Evolutionary conservation across 2,888 invertebrate genomes (phyloP).

Genomic region (Operophtera brumata): DNA sequence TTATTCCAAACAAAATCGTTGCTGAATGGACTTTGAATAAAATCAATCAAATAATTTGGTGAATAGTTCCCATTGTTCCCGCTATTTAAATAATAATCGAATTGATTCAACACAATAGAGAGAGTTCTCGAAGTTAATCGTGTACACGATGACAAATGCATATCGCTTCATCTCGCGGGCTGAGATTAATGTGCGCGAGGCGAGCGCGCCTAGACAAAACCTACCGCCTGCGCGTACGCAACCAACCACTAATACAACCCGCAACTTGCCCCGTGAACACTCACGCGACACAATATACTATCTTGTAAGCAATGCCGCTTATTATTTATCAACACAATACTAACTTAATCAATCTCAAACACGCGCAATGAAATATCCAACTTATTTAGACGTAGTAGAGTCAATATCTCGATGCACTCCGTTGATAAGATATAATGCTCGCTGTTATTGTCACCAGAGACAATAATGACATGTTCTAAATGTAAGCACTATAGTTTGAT

Average conservation of each 20-base stretch:
- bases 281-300: slow-evolving; percentile 66
- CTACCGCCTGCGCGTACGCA: slow-evolving; percentile 68
- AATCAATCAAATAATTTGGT: slow-evolving; percentile 29
- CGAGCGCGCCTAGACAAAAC: slow-evolving; percentile 71
- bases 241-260: slow-evolving; percentile 64
- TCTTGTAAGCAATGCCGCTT: slow-evolving; percentile 70
- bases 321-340: slow-evolving; percentile 73
- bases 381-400: slow-evolving; percentile 40
- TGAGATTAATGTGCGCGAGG: slow-evolving; percentile 74
- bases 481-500: slow-evolving; percentile 77
- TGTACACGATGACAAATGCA: slow-evolving; percentile 76
- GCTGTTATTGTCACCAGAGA: slow-evolving; percentile 57
- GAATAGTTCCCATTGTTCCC: slow-evolving; percentile 46
- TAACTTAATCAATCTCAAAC: slow-evolving; percentile 50
- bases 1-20: slow-evolving; percentile 26
- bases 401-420: slow-evolving; percentile 32
- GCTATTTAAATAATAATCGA: slow-evolving; percentile 65
- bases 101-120: slow-evolving; percentile 73
- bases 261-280: slow-evolving; percentile 59
- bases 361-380: slow-evolving; percentile 33
- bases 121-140: slow-evolving; percentile 73
- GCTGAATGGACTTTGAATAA: slow-evolving; percentile 20
- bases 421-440: slow-evolving; percentile 41
- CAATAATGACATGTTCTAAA: slow-evolving; percentile 77
- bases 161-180: slow-evolving; percentile 75